Percentiles rank a stretch among this genome's conserved stretches.
Conservation (phyloP, 2,888 invertebrate genomes). For the Aelia acuminata region DNA sequence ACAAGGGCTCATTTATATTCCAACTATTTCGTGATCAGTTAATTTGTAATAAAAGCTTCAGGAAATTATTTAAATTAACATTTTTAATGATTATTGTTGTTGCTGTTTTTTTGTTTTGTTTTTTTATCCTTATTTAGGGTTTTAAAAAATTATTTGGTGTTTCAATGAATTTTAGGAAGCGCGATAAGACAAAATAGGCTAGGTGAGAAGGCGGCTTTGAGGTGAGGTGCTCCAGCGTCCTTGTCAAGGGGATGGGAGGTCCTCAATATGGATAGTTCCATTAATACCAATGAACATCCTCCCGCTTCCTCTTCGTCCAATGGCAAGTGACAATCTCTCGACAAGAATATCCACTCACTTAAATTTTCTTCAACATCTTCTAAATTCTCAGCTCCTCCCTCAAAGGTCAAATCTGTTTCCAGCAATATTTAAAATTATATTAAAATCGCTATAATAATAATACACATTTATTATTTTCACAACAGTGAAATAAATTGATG, state of each 20-base stretch:
- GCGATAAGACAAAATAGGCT: neutral
- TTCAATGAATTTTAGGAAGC: neutral
- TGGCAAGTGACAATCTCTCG: neutral
- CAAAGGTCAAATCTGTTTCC: too few species aligned
- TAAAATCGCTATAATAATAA: too few species aligned
- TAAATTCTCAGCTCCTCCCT: too few species aligned
- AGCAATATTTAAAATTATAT: neutral
- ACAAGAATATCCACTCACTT: slow-evolving; percentile 18
- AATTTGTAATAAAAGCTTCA: too few species aligned
- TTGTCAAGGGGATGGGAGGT: neutral
- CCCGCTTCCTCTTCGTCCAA: neutral
- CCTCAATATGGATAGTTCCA: slow-evolving; percentile 35
- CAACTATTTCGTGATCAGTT: too few species aligned
- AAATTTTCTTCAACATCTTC: neutral
- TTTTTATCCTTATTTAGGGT: neutral
- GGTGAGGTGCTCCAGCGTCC: neutral
- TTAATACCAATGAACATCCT: slow-evolving; percentile 19
- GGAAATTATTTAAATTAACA: too few species aligned
- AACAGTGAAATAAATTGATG: too few species aligned
- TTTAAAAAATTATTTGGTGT: neutral
- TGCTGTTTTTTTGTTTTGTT: too few species aligned
- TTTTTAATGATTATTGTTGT: too few species aligned
- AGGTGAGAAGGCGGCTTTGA: neutral
- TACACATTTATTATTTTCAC: too few species aligned
- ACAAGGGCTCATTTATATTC: too few species aligned